A percentile compares a stretch with the other conserved stretches of the same genome.
Conservation (phyloP, 2,797 vertebrate species). For the Gallirallus australis region DNA sequence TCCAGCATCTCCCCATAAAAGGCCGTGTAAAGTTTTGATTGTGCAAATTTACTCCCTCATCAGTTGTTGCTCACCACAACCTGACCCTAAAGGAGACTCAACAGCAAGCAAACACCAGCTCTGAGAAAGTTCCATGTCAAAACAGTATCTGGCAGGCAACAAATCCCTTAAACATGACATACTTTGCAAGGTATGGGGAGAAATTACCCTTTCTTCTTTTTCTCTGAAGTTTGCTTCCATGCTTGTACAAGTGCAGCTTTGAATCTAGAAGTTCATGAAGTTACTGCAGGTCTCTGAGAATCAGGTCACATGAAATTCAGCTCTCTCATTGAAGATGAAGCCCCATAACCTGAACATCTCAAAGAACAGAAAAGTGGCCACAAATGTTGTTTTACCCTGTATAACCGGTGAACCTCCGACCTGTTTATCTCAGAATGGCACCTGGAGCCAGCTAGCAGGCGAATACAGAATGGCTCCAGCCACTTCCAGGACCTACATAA, state of each 20-base stretch:
- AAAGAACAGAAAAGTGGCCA: background rate
- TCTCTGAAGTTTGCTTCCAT: background rate
- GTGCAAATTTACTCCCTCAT: constrained; percentile 37
- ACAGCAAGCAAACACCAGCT: constrained; percentile 12
- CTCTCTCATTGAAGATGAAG: background rate
- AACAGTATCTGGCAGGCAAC: constrained; percentile 5
- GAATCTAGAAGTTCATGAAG: background rate
- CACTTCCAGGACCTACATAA: background rate
- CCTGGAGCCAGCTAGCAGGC: background rate
- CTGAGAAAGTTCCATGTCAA: background rate
- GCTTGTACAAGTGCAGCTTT: background rate
- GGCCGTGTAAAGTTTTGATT: constrained; percentile 19
- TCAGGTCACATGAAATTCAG: background rate
- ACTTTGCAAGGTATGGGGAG: background rate
- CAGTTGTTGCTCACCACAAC: background rate
- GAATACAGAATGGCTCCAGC: background rate
- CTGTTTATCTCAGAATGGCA: background rate
- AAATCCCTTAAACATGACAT: background rate
- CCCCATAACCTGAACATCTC: background rate
- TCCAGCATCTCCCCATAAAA: background rate
- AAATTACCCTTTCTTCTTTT: background rate
- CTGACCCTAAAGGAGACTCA: background rate
- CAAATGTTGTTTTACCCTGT: background rate
- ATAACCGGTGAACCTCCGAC: background rate
- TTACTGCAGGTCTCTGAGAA: background rate